A percentile compares a stretch with the other conserved stretches of the same genome.
Evolutionary conservation across 2,888 invertebrate species (phyloP).

Genomic region (Brachyopa scutellaris): DNA sequence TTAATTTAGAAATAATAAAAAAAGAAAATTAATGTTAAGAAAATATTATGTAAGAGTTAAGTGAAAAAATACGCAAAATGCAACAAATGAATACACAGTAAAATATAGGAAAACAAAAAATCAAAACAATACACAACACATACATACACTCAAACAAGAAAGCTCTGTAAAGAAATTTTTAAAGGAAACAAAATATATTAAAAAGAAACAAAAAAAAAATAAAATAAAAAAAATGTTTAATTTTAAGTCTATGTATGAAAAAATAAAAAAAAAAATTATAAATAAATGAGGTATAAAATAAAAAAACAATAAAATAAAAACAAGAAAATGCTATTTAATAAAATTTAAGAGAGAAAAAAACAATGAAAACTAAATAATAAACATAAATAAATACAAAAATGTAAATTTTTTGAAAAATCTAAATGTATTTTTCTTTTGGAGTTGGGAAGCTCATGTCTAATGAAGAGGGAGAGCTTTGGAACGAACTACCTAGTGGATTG

Average conservation of each 20-base stretch:
- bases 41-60: constrained; percentile 46
- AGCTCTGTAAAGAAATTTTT: constrained; percentile 45
- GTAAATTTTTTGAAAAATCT: constrained; percentile 68
- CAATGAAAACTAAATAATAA: constrained; percentile 58
- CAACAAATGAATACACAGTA: constrained; percentile 44
- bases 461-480: no score
- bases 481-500: no score
- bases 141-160: constrained; percentile 38
- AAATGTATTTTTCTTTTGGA: constrained; percentile 50
- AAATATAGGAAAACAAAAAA: constrained; percentile 26
- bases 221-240: constrained; percentile 35
- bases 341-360: constrained; percentile 54
- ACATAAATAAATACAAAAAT: constrained; percentile 68
- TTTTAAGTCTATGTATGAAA: constrained; percentile 63
- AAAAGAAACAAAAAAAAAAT: constrained; percentile 17
- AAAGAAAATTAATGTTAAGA: constrained; percentile 52
- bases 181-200: constrained; percentile 10
- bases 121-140: constrained; percentile 12
- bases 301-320: constrained; percentile 35
- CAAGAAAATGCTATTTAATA: constrained; percentile 60
- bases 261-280: constrained; percentile 27
- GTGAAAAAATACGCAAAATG: constrained; percentile 13
- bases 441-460: no score
- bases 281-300: constrained; percentile 11
- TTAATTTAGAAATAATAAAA: constrained; percentile 56